Percentiles rank a stretch among this genome's conserved stretches.
Evolutionary conservation across 2,888 invertebrate genomes (phyloP).

Genomic region (Aspidiotus rigidus): DNA sequence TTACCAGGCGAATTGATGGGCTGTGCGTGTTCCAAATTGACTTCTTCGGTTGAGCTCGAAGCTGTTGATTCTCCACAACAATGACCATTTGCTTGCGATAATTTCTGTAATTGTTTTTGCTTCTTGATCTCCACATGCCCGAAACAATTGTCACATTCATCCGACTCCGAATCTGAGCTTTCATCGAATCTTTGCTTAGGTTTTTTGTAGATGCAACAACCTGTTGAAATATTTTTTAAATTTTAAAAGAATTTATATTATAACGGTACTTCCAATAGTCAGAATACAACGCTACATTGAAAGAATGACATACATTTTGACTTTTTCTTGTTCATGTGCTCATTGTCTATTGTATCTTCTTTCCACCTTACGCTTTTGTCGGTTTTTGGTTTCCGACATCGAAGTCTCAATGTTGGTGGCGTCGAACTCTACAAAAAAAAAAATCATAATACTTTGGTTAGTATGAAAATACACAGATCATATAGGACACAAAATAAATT

Average conservation of each 20-base stretch:
- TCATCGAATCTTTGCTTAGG: slow-evolving; percentile 72
- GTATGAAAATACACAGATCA: background rate
- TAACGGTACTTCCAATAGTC: background rate
- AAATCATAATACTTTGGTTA: background rate
- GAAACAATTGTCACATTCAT: slow-evolving; percentile 79
- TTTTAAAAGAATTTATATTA: background rate
- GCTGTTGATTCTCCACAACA: slow-evolving; percentile 10
- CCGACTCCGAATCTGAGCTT: slow-evolving; percentile 68
- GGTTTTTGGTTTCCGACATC: slow-evolving; percentile 58
- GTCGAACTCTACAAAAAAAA: slow-evolving; percentile 16
- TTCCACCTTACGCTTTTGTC: slow-evolving; percentile 77
- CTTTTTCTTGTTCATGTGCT: slow-evolving; percentile 88
- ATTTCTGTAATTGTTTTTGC: slow-evolving; percentile 44
- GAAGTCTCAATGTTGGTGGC: slow-evolving; percentile 45
- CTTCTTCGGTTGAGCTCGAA: slow-evolving; percentile 12
- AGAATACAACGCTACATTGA: background rate
- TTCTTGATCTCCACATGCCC: slow-evolving; percentile 44
- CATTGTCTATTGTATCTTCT: slow-evolving; percentile 86
- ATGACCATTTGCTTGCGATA: background rate
- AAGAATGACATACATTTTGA: slow-evolving; percentile 63
- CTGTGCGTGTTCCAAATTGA: slow-evolving; percentile 15
- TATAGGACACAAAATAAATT: background rate
- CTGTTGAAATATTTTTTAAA: no score
- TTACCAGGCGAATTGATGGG: slow-evolving; percentile 22
- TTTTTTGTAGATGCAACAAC: slow-evolving; percentile 87